Conservation (phyloP, 2,797 vertebrate genomes). For the Tympanoctomys barrerae region DNA sequence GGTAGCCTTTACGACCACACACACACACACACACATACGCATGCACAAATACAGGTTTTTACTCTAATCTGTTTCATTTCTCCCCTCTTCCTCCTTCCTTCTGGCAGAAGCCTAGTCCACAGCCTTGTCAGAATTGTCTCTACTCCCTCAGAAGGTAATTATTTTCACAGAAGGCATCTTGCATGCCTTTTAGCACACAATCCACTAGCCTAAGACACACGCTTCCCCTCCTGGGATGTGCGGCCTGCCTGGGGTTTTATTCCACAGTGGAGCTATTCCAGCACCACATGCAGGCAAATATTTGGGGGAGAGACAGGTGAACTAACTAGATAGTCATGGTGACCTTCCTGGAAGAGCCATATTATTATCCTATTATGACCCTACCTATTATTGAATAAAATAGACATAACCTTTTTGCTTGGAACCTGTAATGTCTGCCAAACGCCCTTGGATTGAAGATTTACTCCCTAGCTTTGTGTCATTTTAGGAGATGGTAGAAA, state of each 20-base stretch:
- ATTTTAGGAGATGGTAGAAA: not conserved
- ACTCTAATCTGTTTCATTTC: not conserved
- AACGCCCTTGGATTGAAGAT: not conserved
- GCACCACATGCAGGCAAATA: not conserved
- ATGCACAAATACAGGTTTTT: too few relatives aligned
- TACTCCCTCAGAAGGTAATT: too few relatives aligned
- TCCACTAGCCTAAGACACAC: fast-evolving
- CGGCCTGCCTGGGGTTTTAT: not conserved
- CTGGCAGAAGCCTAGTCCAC: not conserved
- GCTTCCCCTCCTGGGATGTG: not conserved
- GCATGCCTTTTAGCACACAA: fast-evolving
- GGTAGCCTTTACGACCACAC: too few relatives aligned
- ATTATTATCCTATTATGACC: fast-evolving
- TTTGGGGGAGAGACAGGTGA: not conserved
- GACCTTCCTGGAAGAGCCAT: not conserved
- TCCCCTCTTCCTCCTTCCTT: not conserved
- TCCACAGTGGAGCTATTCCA: too few relatives aligned
- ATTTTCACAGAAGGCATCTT: not conserved
- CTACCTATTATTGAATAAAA: fast-evolving
- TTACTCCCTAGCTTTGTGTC: not conserved
- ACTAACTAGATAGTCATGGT: too few relatives aligned
- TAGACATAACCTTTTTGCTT: not conserved
- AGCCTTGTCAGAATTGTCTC: not conserved
- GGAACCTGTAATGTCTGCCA: not conserved
- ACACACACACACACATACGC: fast-evolving